A percentile compares a stretch with the other conserved stretches of the same genome.
Evolutionary conservation across 2,113 vertebrate species (phyloP).

Genomic region (Pseudonaja textilis): DNA sequence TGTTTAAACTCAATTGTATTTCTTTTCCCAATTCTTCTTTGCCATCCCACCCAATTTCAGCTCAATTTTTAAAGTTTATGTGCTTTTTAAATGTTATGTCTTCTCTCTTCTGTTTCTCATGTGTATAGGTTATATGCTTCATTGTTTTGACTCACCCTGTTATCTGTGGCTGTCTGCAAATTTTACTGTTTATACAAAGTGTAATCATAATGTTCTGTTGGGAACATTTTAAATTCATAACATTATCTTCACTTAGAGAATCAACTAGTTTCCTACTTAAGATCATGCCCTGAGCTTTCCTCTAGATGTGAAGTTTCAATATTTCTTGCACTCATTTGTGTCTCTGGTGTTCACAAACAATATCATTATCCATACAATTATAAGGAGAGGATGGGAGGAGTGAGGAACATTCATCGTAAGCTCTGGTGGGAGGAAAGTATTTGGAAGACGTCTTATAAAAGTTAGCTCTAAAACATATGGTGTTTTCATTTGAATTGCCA

Average conservation of each 20-base stretch:
- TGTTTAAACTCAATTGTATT: background rate
- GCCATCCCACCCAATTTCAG: background rate
- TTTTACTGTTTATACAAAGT: background rate
- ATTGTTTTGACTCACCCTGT: background rate
- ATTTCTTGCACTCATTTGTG: background rate
- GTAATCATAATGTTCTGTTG: background rate
- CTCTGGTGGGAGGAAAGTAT: background rate
- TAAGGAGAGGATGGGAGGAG: background rate
- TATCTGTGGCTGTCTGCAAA: background rate
- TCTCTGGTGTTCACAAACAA: background rate
- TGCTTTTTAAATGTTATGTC: background rate
- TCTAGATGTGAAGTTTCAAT: background rate
- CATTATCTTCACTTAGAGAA: background rate
- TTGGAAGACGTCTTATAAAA: background rate
- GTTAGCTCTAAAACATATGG: background rate
- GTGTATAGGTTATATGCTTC: background rate
- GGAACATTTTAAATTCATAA: background rate
- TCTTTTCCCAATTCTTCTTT: background rate
- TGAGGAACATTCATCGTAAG: background rate
- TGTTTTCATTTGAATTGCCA: background rate
- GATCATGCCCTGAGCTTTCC: background rate
- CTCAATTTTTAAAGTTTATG: background rate
- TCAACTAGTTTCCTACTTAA: background rate
- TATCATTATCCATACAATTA: background rate
- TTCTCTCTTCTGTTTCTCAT: background rate